These are phyloP conservation scores for Hylaeus volcanicus DNA, from an alignment of 1,140 invertebrate species.

Conservation along the genomic window DNA sequence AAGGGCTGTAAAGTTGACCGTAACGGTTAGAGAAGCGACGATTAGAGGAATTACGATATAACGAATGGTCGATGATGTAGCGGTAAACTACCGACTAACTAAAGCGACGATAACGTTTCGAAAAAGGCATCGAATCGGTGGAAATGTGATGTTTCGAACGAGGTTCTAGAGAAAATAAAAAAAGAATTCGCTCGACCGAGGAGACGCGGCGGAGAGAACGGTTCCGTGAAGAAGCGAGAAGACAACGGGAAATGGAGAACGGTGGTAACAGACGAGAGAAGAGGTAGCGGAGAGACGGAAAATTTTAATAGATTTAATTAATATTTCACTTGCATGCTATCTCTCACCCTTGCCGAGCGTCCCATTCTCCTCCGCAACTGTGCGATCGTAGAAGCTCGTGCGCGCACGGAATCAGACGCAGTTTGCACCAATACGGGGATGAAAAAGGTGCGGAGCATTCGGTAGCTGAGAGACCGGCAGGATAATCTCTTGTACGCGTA, in stretches of 20 bases:
- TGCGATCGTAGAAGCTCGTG: slow-evolving; percentile 15
- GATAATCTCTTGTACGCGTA: too few species aligned
- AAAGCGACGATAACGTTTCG: too few species aligned
- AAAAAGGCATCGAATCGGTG: too few species aligned
- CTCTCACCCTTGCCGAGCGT: slow-evolving; percentile 54
- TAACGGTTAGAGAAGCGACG: too few species aligned
- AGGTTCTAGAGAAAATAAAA: too few species aligned
- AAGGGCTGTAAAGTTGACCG: too few species aligned
- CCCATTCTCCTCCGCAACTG: slow-evolving; percentile 42
- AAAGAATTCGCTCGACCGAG: too few species aligned
- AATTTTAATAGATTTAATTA: slow-evolving; percentile 75
- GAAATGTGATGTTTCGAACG: too few species aligned
- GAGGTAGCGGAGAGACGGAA: slow-evolving; percentile 36
- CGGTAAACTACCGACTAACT: too few species aligned
- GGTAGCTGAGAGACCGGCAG: too few species aligned
- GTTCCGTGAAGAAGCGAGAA: background rate
- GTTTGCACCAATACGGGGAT: slow-evolving; percentile 40
- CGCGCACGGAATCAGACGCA: background rate
- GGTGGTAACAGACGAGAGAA: slow-evolving; percentile 11
- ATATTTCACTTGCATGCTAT: slow-evolving; percentile 75
- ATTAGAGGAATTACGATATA: too few species aligned
- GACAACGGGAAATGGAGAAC: background rate
- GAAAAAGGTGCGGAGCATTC: slow-evolving; percentile 25
- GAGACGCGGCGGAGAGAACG: background rate
- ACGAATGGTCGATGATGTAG: too few species aligned